Conservation (phyloP, 2,888 invertebrate genomes). For the Pardosa pseudoannulata region DNA sequence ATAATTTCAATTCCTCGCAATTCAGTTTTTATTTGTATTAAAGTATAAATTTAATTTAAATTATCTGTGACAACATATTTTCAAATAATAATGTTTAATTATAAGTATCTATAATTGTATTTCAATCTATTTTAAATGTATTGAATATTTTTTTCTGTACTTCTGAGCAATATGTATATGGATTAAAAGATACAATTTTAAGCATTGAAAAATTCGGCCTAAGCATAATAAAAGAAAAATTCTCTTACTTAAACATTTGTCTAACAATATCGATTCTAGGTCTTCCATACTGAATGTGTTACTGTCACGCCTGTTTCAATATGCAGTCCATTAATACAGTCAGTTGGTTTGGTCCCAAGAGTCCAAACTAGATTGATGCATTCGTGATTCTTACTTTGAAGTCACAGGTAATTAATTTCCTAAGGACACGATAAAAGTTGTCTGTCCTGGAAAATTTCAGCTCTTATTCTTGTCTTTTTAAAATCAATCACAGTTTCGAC, state of each 20-base stretch:
- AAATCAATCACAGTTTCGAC: conserved; percentile 70
- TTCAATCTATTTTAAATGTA: no score
- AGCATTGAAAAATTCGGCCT: no score
- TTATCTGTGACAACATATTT: no score
- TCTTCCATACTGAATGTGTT: not conserved
- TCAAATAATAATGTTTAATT: no score
- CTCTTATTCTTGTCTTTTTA: conserved; percentile 64
- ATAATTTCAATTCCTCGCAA: no score
- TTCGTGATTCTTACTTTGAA: not conserved
- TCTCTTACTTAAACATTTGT: not conserved
- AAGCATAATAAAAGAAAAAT: no score
- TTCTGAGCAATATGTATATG: no score
- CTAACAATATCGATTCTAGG: not conserved
- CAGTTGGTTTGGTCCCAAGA: not conserved
- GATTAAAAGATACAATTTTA: no score
- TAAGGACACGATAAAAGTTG: conserved; percentile 63
- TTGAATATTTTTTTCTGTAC: no score
- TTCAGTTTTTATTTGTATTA: no score
- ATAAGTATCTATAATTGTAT: no score
- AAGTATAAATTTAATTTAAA: no score
- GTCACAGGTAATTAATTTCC: conserved; percentile 64
- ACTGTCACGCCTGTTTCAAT: not conserved
- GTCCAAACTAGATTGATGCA: not conserved
- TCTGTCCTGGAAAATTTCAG: conserved; percentile 47
- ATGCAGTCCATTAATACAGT: not conserved